Evolutionary conservation across 2,797 vertebrate species (phyloP).

Genomic region (Rhyacichthys aspro): DNA sequence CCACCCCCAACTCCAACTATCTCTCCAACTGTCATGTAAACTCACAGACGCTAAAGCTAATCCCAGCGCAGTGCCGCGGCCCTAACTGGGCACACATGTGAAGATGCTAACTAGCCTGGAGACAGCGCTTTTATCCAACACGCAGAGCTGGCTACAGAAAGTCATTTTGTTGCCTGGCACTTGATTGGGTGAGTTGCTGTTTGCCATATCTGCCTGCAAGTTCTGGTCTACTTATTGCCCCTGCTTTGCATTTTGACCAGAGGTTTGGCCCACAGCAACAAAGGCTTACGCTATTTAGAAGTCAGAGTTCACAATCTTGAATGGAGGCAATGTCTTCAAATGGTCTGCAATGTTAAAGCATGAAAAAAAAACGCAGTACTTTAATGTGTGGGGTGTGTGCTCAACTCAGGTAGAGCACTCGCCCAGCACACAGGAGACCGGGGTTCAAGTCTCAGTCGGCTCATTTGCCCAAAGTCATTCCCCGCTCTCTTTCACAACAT

Average conservation of each 20-base stretch:
- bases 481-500: too few relatives aligned
- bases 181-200: slow-evolving; percentile 22
- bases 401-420: too few relatives aligned
- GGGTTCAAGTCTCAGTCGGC: too few relatives aligned
- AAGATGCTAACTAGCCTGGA: slow-evolving; percentile 52
- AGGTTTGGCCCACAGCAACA: neutral
- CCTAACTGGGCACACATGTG: slow-evolving; percentile 33
- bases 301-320: neutral
- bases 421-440: too few relatives aligned
- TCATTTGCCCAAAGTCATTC: too few relatives aligned
- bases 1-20: slow-evolving; percentile 13
- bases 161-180: slow-evolving; percentile 31
- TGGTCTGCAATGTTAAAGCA: too few relatives aligned
- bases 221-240: slow-evolving; percentile 31
- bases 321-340: neutral
- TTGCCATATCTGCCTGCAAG: slow-evolving; percentile 34
- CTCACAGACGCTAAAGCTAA: slow-evolving; percentile 20
- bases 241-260: slow-evolving; percentile 18
- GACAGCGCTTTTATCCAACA: slow-evolving; percentile 35
- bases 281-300: neutral
- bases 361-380: too few relatives aligned
- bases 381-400: too few relatives aligned
- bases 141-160: slow-evolving; percentile 30
- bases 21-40: slow-evolving; percentile 15
- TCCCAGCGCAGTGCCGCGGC: slow-evolving; percentile 19